A percentile compares a stretch with the other conserved stretches of the same genome.
Conservation (phyloP, 1,140 invertebrate species). For the Musca vetustissima region DNA sequence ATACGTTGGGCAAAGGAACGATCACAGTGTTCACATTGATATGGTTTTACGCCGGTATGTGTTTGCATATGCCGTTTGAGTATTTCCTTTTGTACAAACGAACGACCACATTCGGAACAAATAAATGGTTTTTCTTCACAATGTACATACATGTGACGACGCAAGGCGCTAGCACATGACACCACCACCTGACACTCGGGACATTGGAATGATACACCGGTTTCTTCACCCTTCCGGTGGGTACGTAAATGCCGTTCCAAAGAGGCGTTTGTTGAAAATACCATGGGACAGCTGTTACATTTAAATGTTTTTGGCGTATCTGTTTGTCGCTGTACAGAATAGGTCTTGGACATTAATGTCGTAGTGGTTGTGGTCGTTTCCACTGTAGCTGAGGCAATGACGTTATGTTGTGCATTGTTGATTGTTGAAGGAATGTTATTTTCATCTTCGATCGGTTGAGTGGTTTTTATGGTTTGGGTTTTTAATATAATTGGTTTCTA, state of each 20-base stretch:
- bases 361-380: neutral
- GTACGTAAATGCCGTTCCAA: slow-evolving; percentile 64
- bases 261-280: slow-evolving; percentile 61
- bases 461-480: neutral
- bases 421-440: neutral
- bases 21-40: slow-evolving; percentile 73
- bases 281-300: slow-evolving; percentile 61
- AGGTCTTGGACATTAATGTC: neutral
- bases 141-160: slow-evolving; percentile 76
- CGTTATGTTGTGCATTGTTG: too few species aligned
- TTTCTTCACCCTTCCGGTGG: slow-evolving; percentile 63
- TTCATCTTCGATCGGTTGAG: neutral
- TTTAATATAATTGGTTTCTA: slow-evolving; percentile 1
- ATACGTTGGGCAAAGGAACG: slow-evolving; percentile 74
- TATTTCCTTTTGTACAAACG: slow-evolving; percentile 79
- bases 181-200: slow-evolving; percentile 77
- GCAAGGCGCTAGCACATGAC: slow-evolving; percentile 75
- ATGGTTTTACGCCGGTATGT: slow-evolving; percentile 83
- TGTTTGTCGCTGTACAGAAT: slow-evolving; percentile 28
- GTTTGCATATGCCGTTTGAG: slow-evolving; percentile 79
- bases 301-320: slow-evolving; percentile 59
- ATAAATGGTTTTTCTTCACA: slow-evolving; percentile 76
- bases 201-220: slow-evolving; percentile 57
- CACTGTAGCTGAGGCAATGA: neutral
- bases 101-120: slow-evolving; percentile 70